Evolutionary conservation across 2,797 vertebrate species (phyloP), one percentile per base, ranked within the genome.

Genomic region (Anguilla obscura): DNA sequence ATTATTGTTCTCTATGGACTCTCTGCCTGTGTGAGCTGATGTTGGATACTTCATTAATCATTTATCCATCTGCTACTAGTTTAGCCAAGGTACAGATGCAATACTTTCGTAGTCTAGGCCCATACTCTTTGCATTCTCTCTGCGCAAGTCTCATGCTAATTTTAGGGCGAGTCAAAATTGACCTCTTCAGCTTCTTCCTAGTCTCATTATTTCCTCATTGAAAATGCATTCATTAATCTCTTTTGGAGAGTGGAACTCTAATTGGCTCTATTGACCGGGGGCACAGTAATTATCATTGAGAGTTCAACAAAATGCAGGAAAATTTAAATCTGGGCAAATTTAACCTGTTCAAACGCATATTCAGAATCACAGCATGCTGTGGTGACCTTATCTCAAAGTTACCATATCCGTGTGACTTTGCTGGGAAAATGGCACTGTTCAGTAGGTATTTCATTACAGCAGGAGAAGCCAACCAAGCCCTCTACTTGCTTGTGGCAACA

Each of bases 181-280:
- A 74, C 69, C 8, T 16, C 69, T 27, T 16, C 12, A 33, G 24
- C 69, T 74, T 74, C 40, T 24, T 80, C 76, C 18, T 7, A 48
- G 30, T 48, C 33, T 80, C 76, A 80, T 80, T 80, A 80, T 45
- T 45, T 80, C 76, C 76, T 80, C 76, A 76, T 48, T 80, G 18
- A 5, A 80, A 45, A 48, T 5, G 16, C 76, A 80, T 45, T 48
- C 76, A 21, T 45, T 45, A 21, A 24, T 48, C 18, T 21, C 1
- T 36, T 80, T 18, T 48, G 48, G 21, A 36, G 71, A 3, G 14
- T 36, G 71, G 36, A 76, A 36, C 71, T 21, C 33, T 80, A 80
- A 80, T 80, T 48, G 76, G 76, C 76, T 45, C 18, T 48, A 45
- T 80, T 76, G 27, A 76, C 30, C 71, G 36, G 71, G 9, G 27